These are phyloP conservation scores for Sapajus apella DNA, from an alignment of 2,113 vertebrate genomes.

Conservation along the genomic window DNA sequence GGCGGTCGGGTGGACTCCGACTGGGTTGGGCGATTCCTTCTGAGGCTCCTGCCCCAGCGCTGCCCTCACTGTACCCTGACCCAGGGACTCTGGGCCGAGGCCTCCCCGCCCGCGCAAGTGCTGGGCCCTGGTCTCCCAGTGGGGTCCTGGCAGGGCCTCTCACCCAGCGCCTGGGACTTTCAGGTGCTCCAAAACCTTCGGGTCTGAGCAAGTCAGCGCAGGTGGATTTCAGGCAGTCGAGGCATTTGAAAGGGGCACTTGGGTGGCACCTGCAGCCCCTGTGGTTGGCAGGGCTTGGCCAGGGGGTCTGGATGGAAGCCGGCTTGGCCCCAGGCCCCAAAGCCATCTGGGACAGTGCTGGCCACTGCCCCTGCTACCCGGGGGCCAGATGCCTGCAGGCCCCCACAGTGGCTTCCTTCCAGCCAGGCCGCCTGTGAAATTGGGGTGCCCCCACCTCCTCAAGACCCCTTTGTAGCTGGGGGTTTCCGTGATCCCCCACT, in stretches of 20 bases:
- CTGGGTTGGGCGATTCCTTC: background rate
- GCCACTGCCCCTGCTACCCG: background rate
- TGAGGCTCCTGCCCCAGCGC: background rate
- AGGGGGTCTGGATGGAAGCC: background rate
- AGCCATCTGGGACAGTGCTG: background rate
- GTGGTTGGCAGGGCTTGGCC: background rate
- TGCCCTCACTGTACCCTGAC: background rate
- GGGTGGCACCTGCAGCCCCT: background rate
- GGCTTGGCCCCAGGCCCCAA: background rate
- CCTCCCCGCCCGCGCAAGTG: background rate
- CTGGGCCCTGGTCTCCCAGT: background rate
- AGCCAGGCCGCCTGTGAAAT: background rate
- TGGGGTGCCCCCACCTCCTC: background rate
- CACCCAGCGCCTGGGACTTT: fast-evolving
- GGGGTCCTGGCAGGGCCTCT: background rate
- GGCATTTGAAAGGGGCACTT: background rate
- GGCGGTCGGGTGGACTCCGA: no score
- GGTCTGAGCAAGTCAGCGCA: background rate
- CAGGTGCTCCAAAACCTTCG: background rate
- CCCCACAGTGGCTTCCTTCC: background rate
- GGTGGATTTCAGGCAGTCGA: background rate
- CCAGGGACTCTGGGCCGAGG: background rate
- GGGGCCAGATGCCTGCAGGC: background rate
- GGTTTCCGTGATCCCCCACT: background rate
- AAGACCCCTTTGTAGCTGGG: no score